A percentile compares a stretch with the other conserved stretches of the same genome.
Conservation (phyloP, 2,797 vertebrate genomes). For the Onychomys torridus region DNA sequence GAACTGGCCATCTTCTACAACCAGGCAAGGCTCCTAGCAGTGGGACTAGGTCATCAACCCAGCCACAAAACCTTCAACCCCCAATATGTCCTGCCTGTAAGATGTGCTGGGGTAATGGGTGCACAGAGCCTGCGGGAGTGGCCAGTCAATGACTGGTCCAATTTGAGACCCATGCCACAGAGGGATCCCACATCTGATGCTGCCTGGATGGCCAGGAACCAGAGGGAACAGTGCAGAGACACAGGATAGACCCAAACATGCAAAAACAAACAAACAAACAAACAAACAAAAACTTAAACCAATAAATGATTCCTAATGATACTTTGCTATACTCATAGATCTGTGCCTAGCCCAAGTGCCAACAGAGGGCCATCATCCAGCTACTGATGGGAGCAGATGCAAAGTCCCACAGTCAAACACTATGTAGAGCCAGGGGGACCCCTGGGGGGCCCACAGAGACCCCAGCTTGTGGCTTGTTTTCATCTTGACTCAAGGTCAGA, state of each 20-base stretch:
- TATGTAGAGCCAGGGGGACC: neutral
- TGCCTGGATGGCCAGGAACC: neutral
- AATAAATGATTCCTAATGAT: neutral
- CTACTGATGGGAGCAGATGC: neutral
- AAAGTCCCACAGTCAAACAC: neutral
- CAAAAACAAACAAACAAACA: too few relatives aligned
- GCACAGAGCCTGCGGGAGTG: too few relatives aligned
- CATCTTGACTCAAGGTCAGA: too few relatives aligned
- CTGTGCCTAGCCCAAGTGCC: neutral
- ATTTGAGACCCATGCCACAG: neutral
- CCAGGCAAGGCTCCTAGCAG: neutral
- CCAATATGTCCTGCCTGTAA: neutral
- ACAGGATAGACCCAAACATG: neutral
- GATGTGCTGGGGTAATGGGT: neutral
- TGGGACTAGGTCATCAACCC: neutral
- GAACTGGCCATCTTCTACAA: neutral
- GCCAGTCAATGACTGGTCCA: neutral
- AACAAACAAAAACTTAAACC: too few relatives aligned
- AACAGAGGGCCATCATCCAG: neutral
- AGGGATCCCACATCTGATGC: neutral
- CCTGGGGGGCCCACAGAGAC: too few relatives aligned
- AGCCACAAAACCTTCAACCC: neutral
- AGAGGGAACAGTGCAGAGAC: neutral
- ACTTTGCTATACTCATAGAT: neutral
- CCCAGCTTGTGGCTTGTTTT: too few relatives aligned